phyloP scores from a whole-genome alignment of 2,113 vertebrate genomes.

The Pyxicephalus adspersus region DNA sequence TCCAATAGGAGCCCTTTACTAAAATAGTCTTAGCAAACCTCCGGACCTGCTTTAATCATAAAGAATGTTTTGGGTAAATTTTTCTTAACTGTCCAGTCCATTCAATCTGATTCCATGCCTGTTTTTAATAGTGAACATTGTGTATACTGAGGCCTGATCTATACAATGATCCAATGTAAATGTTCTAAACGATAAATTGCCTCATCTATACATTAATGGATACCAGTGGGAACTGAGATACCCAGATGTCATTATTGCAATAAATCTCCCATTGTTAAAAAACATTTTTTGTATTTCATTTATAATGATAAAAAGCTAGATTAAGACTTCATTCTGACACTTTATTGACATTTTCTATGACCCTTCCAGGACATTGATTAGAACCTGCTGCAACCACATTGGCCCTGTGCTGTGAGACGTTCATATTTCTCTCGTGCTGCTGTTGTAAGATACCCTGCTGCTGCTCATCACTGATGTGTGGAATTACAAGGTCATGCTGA shows the following conservation, averaged over 20 bases:
- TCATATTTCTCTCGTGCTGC: constrained; percentile 55
- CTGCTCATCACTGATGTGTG: constrained; percentile 52
- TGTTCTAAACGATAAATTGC: background rate
- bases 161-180: background rate
- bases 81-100: no score
- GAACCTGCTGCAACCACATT: constrained; percentile 62
- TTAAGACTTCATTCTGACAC: constrained; percentile 65
- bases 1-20: no score
- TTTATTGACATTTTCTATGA: constrained; percentile 71
- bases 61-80: no score
- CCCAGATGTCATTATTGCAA: constrained; percentile 1
- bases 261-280: constrained; percentile 13
- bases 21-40: no score
- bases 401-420: constrained; percentile 55
- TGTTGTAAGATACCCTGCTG: background rate
- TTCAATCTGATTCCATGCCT: no score
- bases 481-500: constrained; percentile 65
- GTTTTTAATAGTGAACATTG: background rate
- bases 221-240: background rate
- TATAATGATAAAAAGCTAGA: background rate
- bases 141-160: background rate
- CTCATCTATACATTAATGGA: constrained; percentile 20
- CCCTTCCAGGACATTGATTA: constrained; percentile 66
- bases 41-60: no score
- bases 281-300: background rate